These are phyloP conservation scores for Paedocypris micromegethes DNA, from an alignment of 2,797 vertebrate genomes.

Conservation along the genomic window DNA sequence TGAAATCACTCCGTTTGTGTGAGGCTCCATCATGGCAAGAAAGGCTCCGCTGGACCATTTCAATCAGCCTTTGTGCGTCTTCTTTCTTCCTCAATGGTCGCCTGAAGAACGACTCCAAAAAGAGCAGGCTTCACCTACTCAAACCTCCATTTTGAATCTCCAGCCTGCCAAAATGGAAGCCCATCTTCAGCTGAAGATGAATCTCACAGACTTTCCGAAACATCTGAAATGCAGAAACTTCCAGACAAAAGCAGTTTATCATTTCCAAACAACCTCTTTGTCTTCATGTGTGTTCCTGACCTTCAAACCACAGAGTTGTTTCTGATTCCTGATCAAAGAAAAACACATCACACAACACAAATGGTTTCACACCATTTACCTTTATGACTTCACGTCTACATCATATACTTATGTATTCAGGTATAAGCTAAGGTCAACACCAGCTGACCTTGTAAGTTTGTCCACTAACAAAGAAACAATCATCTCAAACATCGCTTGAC, in stretches of 20 bases:
- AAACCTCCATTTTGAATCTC: conserved; percentile 35
- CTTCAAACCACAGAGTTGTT: too few species aligned
- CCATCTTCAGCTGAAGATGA: conserved; percentile 45
- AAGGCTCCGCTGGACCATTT: conserved; percentile 73
- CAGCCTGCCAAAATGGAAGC: conserved; percentile 44
- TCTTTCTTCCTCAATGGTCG: conserved; percentile 39
- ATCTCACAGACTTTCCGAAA: neutral
- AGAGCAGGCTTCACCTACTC: conserved; percentile 7
- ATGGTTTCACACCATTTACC: too few species aligned
- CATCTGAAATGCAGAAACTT: neutral
- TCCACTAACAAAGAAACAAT: too few species aligned
- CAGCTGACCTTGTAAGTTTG: too few species aligned
- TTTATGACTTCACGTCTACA: too few species aligned
- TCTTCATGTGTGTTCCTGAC: neutral
- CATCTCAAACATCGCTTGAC: too few species aligned
- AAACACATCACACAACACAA: too few species aligned
- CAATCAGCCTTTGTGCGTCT: conserved; percentile 69
- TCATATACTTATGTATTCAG: too few species aligned
- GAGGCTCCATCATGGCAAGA: conserved; percentile 62
- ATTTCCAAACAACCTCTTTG: neutral
- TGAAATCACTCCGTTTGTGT: neutral
- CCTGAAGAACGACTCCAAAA: conserved; percentile 62
- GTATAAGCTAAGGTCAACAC: too few species aligned
- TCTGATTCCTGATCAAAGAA: too few species aligned
- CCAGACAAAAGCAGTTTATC: neutral